Percentiles rank a stretch among this genome's conserved stretches.
phyloP scores from a whole-genome alignment of 2,797 vertebrate species.

The Tiaroga cobitis region DNA sequence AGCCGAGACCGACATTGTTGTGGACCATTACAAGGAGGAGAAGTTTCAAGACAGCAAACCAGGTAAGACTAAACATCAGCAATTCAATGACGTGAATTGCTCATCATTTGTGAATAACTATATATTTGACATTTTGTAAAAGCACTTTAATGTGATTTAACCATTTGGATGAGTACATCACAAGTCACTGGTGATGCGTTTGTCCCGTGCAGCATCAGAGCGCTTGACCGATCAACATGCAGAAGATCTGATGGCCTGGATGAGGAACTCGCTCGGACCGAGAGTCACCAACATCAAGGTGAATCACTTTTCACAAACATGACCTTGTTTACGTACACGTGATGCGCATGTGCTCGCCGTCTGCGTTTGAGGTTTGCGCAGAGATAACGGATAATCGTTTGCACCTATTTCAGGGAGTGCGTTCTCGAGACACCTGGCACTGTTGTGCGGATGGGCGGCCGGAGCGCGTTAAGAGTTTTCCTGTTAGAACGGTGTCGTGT shows the following conservation, averaged over 20 bases:
- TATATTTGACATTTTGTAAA: background rate
- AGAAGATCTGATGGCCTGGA: conserved; percentile 92
- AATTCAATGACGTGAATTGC: background rate
- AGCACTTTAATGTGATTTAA: background rate
- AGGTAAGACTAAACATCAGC: conserved; percentile 71
- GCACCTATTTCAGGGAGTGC: too few species aligned
- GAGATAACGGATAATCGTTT: too few species aligned
- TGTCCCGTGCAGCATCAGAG: conserved; percentile 75
- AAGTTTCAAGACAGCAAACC: conserved; percentile 84
- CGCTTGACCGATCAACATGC: conserved; percentile 84
- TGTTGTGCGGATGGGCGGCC: too few species aligned
- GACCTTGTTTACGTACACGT: background rate
- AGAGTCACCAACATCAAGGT: conserved; percentile 90
- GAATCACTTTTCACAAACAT: background rate
- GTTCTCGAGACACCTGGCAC: too few species aligned
- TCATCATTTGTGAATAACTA: background rate
- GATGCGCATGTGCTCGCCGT: too few species aligned
- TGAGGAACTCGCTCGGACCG: conserved; percentile 88
- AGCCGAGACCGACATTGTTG: conserved; percentile 94
- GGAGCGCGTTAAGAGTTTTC: too few species aligned
- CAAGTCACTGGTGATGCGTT: background rate
- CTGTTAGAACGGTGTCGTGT: too few species aligned
- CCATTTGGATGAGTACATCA: background rate
- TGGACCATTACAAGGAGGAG: conserved; percentile 98
- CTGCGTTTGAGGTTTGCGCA: too few species aligned